phyloP scores from a whole-genome alignment of 2,113 vertebrate genomes.

The Ifrita kowaldi region DNA sequence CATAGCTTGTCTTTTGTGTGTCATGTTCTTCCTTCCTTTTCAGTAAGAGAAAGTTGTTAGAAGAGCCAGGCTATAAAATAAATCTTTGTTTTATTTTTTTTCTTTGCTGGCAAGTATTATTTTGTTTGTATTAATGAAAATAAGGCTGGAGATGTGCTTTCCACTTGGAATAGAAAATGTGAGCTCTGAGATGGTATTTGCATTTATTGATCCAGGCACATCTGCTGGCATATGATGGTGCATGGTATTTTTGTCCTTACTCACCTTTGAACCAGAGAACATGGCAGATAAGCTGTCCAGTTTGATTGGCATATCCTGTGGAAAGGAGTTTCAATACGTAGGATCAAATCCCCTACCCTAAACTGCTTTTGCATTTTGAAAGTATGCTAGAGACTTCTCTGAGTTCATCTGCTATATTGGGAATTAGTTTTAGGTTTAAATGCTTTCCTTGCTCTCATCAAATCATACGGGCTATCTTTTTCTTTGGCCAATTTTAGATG shows the following conservation, averaged over 20 bases:
- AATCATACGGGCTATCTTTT: neutral
- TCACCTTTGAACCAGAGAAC: neutral
- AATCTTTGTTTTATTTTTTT: neutral
- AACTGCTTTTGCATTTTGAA: neutral
- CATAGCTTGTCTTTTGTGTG: neutral
- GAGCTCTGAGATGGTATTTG: neutral
- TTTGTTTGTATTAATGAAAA: constrained; percentile 40
- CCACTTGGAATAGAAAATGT: neutral
- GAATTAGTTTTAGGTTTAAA: constrained; percentile 8
- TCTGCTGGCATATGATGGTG: neutral
- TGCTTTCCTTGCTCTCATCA: neutral
- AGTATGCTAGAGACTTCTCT: neutral
- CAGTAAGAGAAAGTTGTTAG: neutral
- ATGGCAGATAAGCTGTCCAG: constrained; percentile 15
- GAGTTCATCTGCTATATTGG: neutral
- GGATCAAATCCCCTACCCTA: neutral
- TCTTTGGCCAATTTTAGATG: neutral
- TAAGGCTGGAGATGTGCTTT: constrained; percentile 7
- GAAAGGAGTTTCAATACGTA: neutral
- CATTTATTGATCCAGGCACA: constrained; percentile 43
- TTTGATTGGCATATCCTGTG: constrained; percentile 9
- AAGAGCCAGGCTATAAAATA: neutral
- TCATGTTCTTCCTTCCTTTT: neutral
- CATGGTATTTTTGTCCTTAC: constrained; percentile 42
- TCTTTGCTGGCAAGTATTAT: neutral